Evolutionary conservation across 2,113 vertebrate genomes (phyloP).

Genomic region (Heterocephalus glaber): DNA sequence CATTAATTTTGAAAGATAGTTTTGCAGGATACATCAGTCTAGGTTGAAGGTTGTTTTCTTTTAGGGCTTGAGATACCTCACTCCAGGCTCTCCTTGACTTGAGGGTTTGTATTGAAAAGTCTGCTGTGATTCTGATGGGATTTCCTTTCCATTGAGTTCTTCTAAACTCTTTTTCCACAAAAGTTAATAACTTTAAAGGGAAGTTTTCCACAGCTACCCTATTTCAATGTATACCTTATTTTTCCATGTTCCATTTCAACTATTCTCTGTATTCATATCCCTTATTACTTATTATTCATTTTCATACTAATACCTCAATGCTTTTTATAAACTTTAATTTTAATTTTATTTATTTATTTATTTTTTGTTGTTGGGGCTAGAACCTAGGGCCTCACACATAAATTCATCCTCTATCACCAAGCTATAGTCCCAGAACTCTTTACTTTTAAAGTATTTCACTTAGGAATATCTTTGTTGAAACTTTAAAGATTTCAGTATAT

Average conservation of each 20-base stretch:
- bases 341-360: background rate
- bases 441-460: slow-evolving; percentile 4
- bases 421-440: background rate
- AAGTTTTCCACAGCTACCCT: background rate
- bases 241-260: background rate
- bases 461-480: background rate
- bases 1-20: too few relatives aligned
- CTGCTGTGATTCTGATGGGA: too few relatives aligned
- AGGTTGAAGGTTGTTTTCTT: too few relatives aligned
- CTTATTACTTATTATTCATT: background rate
- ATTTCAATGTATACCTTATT: background rate
- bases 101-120: too few relatives aligned
- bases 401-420: background rate
- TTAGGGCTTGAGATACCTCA: too few relatives aligned
- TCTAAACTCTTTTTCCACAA: background rate
- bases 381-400: background rate
- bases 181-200: background rate
- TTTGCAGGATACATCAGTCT: too few relatives aligned
- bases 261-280: background rate
- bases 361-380: background rate
- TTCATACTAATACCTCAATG: background rate
- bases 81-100: too few relatives aligned
- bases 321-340: background rate
- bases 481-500: background rate
- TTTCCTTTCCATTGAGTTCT: background rate